Base-by-base conservation (phyloP, 2,797 vertebrate species). In the Brachymystax lenok region DNA sequence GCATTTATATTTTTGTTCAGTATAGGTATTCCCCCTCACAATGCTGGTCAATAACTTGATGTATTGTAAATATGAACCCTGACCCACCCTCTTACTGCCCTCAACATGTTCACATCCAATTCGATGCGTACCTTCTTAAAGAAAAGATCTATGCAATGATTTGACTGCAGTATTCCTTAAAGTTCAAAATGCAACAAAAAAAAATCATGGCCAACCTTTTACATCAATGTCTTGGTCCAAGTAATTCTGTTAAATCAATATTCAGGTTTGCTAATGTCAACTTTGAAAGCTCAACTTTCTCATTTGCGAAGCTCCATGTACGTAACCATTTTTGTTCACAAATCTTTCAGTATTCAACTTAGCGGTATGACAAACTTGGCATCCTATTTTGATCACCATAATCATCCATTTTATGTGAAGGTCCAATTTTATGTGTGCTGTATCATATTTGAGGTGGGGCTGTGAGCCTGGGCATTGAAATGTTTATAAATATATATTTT, bases 131-230 rank as follows among this genome's bases (percentile, higher is more conserved):
- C 74, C 35, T 46, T 69, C 27, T 70, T 74, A 81, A 67, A 76
- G 61, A 86, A 86, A 40, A 82, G 70, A 90, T 88, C 92, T 93
- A 93, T 92, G 91, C 89, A 92, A 93, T 84, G 83, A 74, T 74
- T 71, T 79, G 80, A 71, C 56, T 84, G 85, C 78, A 79, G 86
- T 84, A 90, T 88, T 86, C 59, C 59, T 21, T 21, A 14, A 21
- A 74, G 17, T 77, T 27, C 59, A 40, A 50, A 71, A 59, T 50
- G 84, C 83, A 73, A 76, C 73, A 77, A 54, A 63, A 82, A n/a
- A 75, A 69, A 83, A 75, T 84, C 69, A 4, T 69, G 76, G 30
- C 78, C 21, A 30, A 64, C 73, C 14, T 21, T 73, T 6, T 69
- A 21, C 40, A 69, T 28, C 7, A 71, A 71, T 83, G 66, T 81